Base-by-base conservation (phyloP, 2,797 vertebrate genomes). In the Microtus californicus region DNA sequence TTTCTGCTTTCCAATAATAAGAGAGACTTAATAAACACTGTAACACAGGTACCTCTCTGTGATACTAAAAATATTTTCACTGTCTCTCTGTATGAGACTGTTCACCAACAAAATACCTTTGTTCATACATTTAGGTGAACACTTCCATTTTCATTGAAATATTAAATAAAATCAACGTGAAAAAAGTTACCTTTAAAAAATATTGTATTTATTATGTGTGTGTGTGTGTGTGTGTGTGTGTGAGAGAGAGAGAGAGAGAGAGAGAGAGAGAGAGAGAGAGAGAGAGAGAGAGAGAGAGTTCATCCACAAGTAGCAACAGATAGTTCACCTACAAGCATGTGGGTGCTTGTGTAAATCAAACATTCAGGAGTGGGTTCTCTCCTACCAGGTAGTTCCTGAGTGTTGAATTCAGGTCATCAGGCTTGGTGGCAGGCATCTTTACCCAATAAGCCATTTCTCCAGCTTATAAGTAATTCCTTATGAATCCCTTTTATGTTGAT, bases 81-180 rank as follows among this genome's bases (percentile, higher is more conserved):
- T 6, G 2, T 89, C 31, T 81, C 13, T 21, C 29, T 69, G 40
- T 40, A 2, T 45, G 17, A 40, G 48, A 21, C 54, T 14, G 56
- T 5, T 10, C 34, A 6, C 40, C 31, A 6, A 14, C 51, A 88
- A 74, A 51, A 77, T 34, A 34, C 1, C 29, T 19, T 90, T 82
- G 25, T 86, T 82, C 82, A 59, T 78, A n/a, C 11, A 51, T 7
- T 54, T 67, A 79, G 77, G 19, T 65, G 69, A 76, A 29, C 78
- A 9, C 56, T 92, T 92, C 74, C 23, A 67, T 54, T 85, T 94
- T 77, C 27, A 59, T 19, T 86, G 69, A 95, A 65, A 90, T 80
- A 73, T 2, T 78, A 15, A 88, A 90, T 91, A 17, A 93, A 82
- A 34, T 82, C 19, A 59, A 1, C 74, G 1, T 78, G 61, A 89